A percentile compares a stretch with the other conserved stretches of the same genome.
phyloP scores from a whole-genome alignment of 1,140 invertebrate genomes.

The Neotoxoptera formosana region DNA sequence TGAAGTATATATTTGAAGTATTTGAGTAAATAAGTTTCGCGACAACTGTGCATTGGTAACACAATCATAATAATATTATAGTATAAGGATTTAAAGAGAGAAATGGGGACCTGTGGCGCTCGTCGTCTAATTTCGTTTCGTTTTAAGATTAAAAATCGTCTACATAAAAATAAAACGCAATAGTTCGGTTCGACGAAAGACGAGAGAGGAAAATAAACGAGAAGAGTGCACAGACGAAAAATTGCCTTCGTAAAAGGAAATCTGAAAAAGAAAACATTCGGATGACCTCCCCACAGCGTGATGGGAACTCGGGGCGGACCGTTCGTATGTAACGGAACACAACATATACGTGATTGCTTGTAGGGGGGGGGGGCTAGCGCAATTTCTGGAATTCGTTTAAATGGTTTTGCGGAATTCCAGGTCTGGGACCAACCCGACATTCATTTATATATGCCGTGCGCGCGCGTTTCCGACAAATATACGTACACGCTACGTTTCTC shows the following conservation, averaged over 20 bases:
- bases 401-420: conserved; percentile 36
- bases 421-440: not conserved
- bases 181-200: not conserved
- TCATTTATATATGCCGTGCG: not conserved
- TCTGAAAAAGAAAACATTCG: conserved; percentile 25
- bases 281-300: not conserved
- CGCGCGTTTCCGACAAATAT: not conserved
- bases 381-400: conserved; percentile 53
- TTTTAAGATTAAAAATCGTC: not conserved
- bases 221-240: not conserved
- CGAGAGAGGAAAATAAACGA: not conserved
- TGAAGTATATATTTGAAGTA: not conserved
- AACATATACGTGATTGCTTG: not conserved
- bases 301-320: not conserved
- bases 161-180: not conserved
- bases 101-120: not conserved
- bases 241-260: not conserved
- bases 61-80: no score
- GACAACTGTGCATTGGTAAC: no score
- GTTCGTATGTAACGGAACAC: not conserved
- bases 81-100: no score
- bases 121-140: not conserved
- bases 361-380: no score
- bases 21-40: no score
- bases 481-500: not conserved